Evolutionary conservation across 2,797 vertebrate genomes (phyloP).

Genomic region (Syngnathus acus): DNA sequence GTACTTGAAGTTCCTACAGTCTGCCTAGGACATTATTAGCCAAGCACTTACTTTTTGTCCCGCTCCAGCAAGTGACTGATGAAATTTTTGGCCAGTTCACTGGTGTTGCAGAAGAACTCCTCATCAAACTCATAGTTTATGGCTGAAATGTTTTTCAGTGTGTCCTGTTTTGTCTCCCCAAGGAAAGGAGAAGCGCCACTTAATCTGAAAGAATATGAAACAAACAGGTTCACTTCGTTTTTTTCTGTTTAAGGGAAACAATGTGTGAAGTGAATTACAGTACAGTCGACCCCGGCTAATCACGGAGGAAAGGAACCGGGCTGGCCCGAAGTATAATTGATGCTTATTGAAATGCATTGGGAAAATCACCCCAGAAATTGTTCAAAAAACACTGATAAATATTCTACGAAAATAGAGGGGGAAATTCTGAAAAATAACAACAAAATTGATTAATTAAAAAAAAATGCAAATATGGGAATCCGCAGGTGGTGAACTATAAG

Average conservation of each 20-base stretch:
- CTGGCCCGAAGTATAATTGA: no score
- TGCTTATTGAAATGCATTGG: no score
- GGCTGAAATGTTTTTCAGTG: slow-evolving; percentile 85
- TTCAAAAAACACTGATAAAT: no score
- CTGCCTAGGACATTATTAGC: neutral
- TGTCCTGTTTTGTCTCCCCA: slow-evolving; percentile 93
- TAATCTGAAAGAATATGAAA: slow-evolving; percentile 63
- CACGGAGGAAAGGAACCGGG: no score
- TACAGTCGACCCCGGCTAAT: no score
- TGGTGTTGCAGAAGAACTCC: slow-evolving; percentile 93
- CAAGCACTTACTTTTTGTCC: slow-evolving; percentile 71
- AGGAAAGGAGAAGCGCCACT: slow-evolving; percentile 94
- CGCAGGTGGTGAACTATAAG: no score
- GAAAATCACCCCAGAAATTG: no score
- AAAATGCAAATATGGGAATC: no score
- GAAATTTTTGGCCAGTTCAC: slow-evolving; percentile 87
- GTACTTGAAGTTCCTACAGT: neutral
- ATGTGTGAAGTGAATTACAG: neutral
- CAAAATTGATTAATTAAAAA: no score
- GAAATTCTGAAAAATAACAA: no score
- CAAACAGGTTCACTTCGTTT: neutral
- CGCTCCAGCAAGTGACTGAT: slow-evolving; percentile 87
- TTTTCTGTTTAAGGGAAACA: neutral
- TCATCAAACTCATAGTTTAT: slow-evolving; percentile 91
- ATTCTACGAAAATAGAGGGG: no score